Evolutionary conservation across 2,888 invertebrate species (phyloP).

Genomic region (Eupithecia subumbrata): DNA sequence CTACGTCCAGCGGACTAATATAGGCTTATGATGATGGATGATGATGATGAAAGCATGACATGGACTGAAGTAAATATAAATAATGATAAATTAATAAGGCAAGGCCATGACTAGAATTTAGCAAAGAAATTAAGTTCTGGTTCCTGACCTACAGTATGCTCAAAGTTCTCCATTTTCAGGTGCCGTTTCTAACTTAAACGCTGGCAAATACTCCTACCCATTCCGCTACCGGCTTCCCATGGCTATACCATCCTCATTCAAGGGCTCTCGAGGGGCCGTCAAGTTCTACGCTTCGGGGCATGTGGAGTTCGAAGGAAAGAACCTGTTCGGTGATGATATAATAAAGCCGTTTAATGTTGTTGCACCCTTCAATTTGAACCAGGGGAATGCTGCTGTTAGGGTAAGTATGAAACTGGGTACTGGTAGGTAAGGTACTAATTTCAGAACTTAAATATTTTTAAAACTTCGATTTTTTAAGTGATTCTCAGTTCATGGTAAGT

Average conservation of each 20-base stretch:
- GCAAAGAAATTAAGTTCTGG: not conserved
- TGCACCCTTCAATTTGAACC: slow-evolving; percentile 64
- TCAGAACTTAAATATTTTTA: no score
- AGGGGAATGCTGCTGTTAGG: slow-evolving; percentile 51
- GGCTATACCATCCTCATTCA: slow-evolving; percentile 61
- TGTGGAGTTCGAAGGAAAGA: slow-evolving; percentile 51
- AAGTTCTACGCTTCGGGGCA: slow-evolving; percentile 55
- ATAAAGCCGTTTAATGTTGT: slow-evolving; percentile 57
- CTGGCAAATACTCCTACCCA: slow-evolving; percentile 56
- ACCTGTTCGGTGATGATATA: slow-evolving; percentile 45
- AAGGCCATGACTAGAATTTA: not conserved
- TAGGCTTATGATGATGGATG: no score
- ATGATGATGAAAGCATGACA: no score
- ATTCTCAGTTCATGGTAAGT: no score
- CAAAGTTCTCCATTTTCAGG: not conserved
- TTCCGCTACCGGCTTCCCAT: slow-evolving; percentile 65
- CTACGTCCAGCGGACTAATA: no score
- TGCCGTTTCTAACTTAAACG: slow-evolving; percentile 40
- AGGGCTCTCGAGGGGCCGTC: slow-evolving; percentile 56
- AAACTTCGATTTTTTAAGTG: no score
- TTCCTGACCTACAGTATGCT: not conserved
- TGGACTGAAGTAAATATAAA: no score
- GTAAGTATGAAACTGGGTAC: slow-evolving; percentile 38
- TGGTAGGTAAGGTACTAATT: no score
- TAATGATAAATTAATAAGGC: no score